A percentile compares a stretch with the other conserved stretches of the same genome.
phyloP scores from a whole-genome alignment of 2,113 vertebrate species.

The Nothoprocta pentlandii region DNA sequence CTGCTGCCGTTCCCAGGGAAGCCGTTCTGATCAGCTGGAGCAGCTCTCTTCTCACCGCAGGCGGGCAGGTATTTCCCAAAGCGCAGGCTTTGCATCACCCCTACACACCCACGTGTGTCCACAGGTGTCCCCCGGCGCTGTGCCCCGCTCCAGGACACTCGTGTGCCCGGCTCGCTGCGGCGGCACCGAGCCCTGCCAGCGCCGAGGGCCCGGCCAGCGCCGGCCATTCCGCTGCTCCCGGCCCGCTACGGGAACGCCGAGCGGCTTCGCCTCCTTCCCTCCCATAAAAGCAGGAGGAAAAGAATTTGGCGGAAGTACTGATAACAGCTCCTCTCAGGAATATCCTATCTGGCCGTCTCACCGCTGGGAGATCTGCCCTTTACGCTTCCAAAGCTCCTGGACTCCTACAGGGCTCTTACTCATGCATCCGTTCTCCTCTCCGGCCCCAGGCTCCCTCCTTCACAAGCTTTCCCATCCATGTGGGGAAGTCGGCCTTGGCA shows the following conservation, averaged over 20 bases:
- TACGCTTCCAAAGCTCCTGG: not conserved
- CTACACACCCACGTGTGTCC: no score
- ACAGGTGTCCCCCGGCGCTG: no score
- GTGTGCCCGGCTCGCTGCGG: no score
- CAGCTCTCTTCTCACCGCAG: no score
- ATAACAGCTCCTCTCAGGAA: not conserved
- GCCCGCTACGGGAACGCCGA: not conserved
- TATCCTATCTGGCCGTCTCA: rapidly evolving
- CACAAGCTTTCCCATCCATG: not conserved
- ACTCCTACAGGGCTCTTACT: not conserved
- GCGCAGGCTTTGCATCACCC: no score
- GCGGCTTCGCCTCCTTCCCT: slow-evolving; percentile 21
- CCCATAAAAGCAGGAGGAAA: not conserved
- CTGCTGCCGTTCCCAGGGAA: rapidly evolving
- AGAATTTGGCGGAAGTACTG: not conserved
- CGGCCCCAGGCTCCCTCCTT: not conserved
- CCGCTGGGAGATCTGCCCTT: not conserved
- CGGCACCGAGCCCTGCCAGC: no score
- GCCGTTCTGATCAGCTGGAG: not conserved
- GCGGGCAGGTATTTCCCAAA: no score
- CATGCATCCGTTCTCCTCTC: not conserved
- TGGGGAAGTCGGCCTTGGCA: not conserved
- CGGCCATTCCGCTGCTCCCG: no score
- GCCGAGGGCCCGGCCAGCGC: no score
- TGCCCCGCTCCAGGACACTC: no score